Percentiles rank a stretch among this genome's conserved stretches.
These are phyloP conservation scores for Seira sanloemensis DNA, from an alignment of 2,888 invertebrate species.

Conservation along the genomic window DNA sequence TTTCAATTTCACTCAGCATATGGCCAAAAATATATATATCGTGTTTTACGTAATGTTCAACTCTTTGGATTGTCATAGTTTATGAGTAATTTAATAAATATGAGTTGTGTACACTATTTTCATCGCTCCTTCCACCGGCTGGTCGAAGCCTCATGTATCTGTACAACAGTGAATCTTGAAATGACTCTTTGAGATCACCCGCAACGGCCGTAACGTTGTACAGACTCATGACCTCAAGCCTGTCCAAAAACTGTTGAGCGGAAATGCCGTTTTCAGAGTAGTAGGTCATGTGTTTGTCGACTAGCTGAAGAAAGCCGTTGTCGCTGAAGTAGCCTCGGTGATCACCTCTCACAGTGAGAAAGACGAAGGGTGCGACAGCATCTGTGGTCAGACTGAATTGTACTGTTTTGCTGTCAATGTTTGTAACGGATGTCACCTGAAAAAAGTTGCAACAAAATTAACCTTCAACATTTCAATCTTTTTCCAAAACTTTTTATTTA, in stretches of 20 bases:
- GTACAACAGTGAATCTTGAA: too few relatives aligned
- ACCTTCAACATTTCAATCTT: background rate
- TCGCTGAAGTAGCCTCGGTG: conserved; percentile 83
- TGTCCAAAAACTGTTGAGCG: conserved; percentile 36
- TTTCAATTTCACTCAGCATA: background rate
- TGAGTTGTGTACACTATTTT: background rate
- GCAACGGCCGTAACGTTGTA: conserved; percentile 55
- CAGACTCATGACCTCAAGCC: conserved; percentile 57
- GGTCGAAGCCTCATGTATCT: too few relatives aligned
- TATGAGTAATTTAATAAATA: background rate
- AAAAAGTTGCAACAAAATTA: conserved; percentile 4
- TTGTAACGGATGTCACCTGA: background rate
- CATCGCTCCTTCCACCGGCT: background rate
- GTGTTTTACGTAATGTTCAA: too few relatives aligned
- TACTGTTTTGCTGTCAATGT: conserved; percentile 62
- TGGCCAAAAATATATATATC: background rate
- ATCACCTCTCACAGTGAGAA: conserved; percentile 79
- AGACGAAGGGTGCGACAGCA: conserved; percentile 82
- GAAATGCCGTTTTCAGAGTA: conserved; percentile 55
- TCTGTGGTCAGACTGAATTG: conserved; percentile 77
- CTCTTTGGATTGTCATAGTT: background rate
- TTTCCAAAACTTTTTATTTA: conserved; percentile 10
- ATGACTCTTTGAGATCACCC: background rate
- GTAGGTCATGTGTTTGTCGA: conserved; percentile 74
- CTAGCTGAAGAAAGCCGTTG: conserved; percentile 82